Evolutionary conservation across 2,797 vertebrate species (phyloP), one percentile per base, ranked within the genome.

Genomic region (Borostomias antarcticus): DNA sequence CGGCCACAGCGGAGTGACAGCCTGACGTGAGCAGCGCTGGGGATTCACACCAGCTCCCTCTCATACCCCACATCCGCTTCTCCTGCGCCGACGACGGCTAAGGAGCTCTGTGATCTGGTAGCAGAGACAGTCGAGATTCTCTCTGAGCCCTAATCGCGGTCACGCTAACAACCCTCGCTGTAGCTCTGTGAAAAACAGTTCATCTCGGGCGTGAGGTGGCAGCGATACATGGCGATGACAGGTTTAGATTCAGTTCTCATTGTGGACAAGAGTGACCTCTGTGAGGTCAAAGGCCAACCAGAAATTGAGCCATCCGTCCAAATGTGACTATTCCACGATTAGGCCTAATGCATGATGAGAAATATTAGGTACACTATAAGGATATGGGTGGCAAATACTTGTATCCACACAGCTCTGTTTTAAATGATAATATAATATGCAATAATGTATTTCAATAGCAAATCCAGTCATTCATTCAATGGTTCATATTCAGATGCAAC

Each of bases 11-110:
- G 86, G 89, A 90, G 81, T 89, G 88, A 91, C 88, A 91, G 85
- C 86, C 88, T 82, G 84, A 89, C 86, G 80, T 83, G 86, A 83
- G 83, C 86, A 86, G 88, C 87, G 83, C 83, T 85, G 88, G 89
- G 88, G 90, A 90, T 89, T 90, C 88, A 91, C 88, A 88, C 86
- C 80, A 88, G 40, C 89, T 86, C 86, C 82, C 86, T 91, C 89
- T 91, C 86, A 91, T 91, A 89, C 87, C 79, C 70, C 82, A 48
- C 84, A 83, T 77, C 60, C 75, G 77, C 82, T 85, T 86, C 88
- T 90, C 88, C 87, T 86, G 88, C 80, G 66, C 78, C 84, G 85
- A 73, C 10, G 86, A 84, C 86, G 75, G 77, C 4, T 80, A 80
- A 77, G 83, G 79, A 43, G 75, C 83, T 75, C 63, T 64, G 76